A percentile compares a stretch with the other conserved stretches of the same genome.
Evolutionary conservation across 1,140 invertebrate species (phyloP).

Genomic region (Dolichoris vasculosae): DNA sequence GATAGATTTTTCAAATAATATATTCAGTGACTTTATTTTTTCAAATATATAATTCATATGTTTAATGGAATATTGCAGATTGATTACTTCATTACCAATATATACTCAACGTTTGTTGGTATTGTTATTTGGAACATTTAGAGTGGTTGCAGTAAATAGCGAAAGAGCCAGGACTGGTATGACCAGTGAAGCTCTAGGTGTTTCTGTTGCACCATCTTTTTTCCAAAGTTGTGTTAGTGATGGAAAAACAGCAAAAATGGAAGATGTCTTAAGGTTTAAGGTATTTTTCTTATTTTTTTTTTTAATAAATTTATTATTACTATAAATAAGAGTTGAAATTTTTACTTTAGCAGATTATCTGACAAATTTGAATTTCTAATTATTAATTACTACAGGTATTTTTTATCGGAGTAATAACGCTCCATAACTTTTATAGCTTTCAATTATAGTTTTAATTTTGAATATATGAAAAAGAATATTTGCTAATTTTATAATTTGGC

Average conservation of each 20-base stretch:
- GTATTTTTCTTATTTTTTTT: constrained; percentile 71
- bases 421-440: not conserved
- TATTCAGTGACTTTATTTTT: not conserved
- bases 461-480: not conserved
- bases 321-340: not conserved
- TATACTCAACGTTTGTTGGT: constrained; percentile 95
- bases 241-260: constrained; percentile 94
- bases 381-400: not conserved
- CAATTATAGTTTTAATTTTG: not conserved
- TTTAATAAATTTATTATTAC: not conserved
- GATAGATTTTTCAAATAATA: constrained; percentile 8
- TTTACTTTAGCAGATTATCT: not conserved
- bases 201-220: constrained; percentile 97
- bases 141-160: constrained; percentile 94
- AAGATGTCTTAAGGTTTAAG: constrained; percentile 95
- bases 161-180: constrained; percentile 93
- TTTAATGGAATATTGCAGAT: constrained; percentile 76
- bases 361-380: not conserved
- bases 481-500: not conserved
- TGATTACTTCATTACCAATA: constrained; percentile 89
- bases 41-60: not conserved
- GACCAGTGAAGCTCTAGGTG: constrained; percentile 96
- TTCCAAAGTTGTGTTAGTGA: constrained; percentile 97
- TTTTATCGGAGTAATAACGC: not conserved
- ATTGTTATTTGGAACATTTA: constrained; percentile 97